Evolutionary conservation across 2,797 vertebrate genomes (phyloP).

Genomic region (Smutsia gigantea): DNA sequence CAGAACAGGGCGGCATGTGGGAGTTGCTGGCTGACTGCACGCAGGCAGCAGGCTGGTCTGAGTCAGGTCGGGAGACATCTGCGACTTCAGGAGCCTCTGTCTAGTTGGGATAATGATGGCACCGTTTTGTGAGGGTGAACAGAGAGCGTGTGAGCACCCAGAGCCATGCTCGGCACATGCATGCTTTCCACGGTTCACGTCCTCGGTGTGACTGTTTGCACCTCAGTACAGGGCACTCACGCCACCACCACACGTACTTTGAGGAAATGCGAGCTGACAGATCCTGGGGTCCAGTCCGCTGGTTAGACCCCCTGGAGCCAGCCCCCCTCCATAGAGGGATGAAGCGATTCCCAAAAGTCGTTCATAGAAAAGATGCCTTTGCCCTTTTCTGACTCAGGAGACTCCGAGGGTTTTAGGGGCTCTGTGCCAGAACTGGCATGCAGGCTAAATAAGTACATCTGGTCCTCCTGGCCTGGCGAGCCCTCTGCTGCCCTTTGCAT

Average conservation of each 20-base stretch:
- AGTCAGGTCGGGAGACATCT: not conserved
- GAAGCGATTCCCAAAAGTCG: not conserved
- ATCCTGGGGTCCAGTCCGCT: too few relatives aligned
- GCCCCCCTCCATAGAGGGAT: not conserved
- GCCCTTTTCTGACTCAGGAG: not conserved
- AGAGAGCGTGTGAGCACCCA: accelerated
- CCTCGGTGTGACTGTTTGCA: accelerated
- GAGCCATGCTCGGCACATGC: accelerated
- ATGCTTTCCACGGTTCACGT: accelerated
- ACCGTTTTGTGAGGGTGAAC: accelerated
- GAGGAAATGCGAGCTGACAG: not conserved
- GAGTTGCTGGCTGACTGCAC: not conserved
- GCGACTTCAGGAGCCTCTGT: not conserved
- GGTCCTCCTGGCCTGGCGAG: not conserved
- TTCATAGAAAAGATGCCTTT: not conserved
- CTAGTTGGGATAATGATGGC: accelerated
- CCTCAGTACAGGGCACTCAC: not conserved
- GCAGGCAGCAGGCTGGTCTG: not conserved
- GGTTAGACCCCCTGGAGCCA: not conserved
- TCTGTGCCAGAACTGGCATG: accelerated
- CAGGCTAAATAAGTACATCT: not conserved
- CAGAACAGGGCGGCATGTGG: accelerated
- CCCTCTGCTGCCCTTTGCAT: not conserved
- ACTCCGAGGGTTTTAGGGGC: not conserved
- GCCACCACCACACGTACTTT: not conserved